Evolutionary conservation across 2,888 invertebrate species (phyloP).

Genomic region (Hirtodrosophila confusa): DNA sequence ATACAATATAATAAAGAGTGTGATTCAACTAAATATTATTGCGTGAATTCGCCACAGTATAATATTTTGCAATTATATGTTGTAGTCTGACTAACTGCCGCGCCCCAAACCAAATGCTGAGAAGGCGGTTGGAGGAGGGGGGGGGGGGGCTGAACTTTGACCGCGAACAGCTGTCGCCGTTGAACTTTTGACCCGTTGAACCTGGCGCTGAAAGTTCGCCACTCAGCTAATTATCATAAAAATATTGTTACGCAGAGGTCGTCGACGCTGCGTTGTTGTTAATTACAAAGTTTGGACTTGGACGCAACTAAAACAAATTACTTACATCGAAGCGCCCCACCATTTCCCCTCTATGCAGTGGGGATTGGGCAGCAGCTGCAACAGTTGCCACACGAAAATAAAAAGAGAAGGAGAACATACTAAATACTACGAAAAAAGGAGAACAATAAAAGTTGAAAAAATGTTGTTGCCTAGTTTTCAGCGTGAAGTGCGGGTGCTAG

Average conservation of each 20-base stretch:
- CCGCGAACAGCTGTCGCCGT: slow-evolving; percentile 41
- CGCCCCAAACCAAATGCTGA: neutral
- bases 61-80: too few relatives aligned
- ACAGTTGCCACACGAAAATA: slow-evolving; percentile 6
- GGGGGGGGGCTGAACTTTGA: slow-evolving; percentile 32
- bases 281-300: slow-evolving; percentile 72
- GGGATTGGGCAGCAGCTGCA: neutral
- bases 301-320: slow-evolving; percentile 70
- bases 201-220: slow-evolving; percentile 33
- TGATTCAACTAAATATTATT: too few relatives aligned
- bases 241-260: slow-evolving; percentile 58
- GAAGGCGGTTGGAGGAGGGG: too few relatives aligned
- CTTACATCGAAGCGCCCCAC: slow-evolving; percentile 21
- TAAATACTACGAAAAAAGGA: slow-evolving; percentile 2
- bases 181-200: slow-evolving; percentile 21
- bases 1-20: too few relatives aligned
- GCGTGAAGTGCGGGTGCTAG: slow-evolving; percentile 9
- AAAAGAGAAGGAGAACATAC: slow-evolving; percentile 2
- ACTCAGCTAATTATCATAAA: slow-evolving; percentile 52
- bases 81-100: neutral
- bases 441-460: slow-evolving; percentile 33
- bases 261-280: slow-evolving; percentile 61
- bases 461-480: slow-evolving; percentile 43
- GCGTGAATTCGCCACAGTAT: too few relatives aligned
- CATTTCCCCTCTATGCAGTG: too few relatives aligned